These are phyloP conservation scores for Tipula vernalis DNA, from an alignment of 2,888 invertebrate genomes.

Conservation along the genomic window DNA sequence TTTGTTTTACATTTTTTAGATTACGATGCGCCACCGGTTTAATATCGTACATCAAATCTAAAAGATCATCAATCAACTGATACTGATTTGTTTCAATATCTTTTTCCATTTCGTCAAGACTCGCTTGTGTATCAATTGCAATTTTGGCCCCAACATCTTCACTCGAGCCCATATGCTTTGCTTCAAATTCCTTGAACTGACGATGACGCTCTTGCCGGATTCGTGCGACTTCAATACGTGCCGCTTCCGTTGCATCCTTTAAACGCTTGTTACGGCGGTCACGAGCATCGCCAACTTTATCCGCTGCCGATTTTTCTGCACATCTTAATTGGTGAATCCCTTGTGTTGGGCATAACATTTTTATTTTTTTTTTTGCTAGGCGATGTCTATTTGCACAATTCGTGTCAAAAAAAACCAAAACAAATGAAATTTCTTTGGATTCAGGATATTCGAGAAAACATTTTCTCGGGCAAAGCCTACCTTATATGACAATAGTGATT, in stretches of 20 bases:
- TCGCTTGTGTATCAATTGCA: not conserved
- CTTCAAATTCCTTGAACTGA: not conserved
- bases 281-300: not conserved
- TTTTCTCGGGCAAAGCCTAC: no score
- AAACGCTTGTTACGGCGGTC: not conserved
- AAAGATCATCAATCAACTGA: not conserved
- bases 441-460: no score
- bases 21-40: not conserved
- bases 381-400: not conserved
- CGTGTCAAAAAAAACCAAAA: not conserved
- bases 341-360: not conserved
- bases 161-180: not conserved
- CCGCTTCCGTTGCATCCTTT: not conserved
- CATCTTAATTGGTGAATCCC: not conserved
- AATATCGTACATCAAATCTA: not conserved
- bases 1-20: slow-evolving; percentile 9
- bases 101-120: not conserved
- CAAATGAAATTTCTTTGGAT: no score
- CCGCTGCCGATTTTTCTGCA: not conserved
- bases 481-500: no score
- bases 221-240: no score
- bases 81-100: not conserved
- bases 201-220: not conserved
- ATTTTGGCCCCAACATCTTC: not conserved
- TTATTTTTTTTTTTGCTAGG: not conserved